phyloP scores from a whole-genome alignment of 2,113 vertebrate genomes.

The Nyctibius bracteatus region DNA sequence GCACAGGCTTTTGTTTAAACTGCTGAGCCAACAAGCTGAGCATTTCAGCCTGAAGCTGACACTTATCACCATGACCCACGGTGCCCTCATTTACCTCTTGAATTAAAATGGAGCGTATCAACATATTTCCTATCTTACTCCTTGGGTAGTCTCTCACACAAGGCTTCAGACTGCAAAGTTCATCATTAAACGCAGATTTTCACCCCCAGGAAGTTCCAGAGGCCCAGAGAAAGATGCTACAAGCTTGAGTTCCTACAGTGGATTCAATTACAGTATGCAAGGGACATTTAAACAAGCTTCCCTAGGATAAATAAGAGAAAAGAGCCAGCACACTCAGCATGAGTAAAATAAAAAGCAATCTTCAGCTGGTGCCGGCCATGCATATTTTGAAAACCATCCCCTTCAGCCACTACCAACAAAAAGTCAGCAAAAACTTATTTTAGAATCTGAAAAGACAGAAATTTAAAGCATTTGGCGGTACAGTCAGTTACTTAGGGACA shows the following conservation, averaged over 20 bases:
- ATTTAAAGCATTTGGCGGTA: constrained; percentile 6
- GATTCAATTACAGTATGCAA: constrained; percentile 6
- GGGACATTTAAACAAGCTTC: constrained; percentile 22
- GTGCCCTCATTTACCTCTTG: background rate
- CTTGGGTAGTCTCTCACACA: background rate
- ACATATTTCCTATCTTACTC: background rate
- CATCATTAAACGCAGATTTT: constrained; percentile 31
- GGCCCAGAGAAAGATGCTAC: constrained; percentile 22
- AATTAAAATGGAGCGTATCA: background rate
- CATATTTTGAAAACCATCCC: constrained; percentile 45
- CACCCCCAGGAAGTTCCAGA: constrained; percentile 24
- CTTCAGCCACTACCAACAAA: constrained; percentile 36
- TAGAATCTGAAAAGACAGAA: constrained; percentile 33
- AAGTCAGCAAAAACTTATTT: constrained; percentile 62
- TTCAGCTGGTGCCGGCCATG: constrained; percentile 22
- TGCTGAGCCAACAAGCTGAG: background rate
- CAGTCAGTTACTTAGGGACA: constrained; percentile 19
- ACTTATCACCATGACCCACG: background rate
- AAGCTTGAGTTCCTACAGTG: background rate
- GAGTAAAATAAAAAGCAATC: constrained; percentile 31
- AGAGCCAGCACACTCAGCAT: constrained; percentile 12
- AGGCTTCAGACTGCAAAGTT: background rate
- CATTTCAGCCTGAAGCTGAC: background rate
- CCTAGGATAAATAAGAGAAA: constrained; percentile 19
- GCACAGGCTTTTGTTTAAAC: background rate